Conservation (phyloP, 2,797 vertebrate species). For the Pantherophis alleghaniensis region DNA sequence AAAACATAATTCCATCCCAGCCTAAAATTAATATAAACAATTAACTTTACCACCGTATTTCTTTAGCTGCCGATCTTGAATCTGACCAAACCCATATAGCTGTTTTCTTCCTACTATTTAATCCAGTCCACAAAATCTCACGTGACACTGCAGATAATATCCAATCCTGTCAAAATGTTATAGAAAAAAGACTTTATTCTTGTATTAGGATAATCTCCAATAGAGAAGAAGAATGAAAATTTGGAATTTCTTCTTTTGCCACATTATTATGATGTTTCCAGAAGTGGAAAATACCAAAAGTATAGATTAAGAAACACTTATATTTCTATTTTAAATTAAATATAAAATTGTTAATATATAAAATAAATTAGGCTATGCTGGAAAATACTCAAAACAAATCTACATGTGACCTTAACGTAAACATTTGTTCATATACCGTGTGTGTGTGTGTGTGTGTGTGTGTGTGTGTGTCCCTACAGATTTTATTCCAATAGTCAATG, state of each 20-base stretch:
- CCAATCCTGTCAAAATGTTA: constrained; percentile 26
- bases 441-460: no score
- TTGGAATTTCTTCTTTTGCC: background rate
- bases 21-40: background rate
- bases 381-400: background rate
- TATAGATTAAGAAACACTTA: background rate
- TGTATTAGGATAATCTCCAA: background rate
- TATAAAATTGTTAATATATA: background rate
- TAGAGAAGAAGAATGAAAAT: background rate
- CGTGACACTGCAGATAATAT: background rate
- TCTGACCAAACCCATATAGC: constrained; percentile 30
- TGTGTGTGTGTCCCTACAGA: no score
- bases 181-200: background rate
- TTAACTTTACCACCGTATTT: constrained; percentile 19
- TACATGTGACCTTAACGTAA: background rate
- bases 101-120: constrained; percentile 29
- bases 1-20: background rate
- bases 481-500: no score
- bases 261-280: background rate
- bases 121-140: constrained; percentile 25
- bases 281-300: background rate
- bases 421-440: background rate
- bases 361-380: background rate
- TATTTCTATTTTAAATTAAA: background rate
- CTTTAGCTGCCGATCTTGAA: constrained; percentile 32